Base-by-base conservation (phyloP, 2,888 invertebrate genomes). In the Acrobasis consociella region DNA sequence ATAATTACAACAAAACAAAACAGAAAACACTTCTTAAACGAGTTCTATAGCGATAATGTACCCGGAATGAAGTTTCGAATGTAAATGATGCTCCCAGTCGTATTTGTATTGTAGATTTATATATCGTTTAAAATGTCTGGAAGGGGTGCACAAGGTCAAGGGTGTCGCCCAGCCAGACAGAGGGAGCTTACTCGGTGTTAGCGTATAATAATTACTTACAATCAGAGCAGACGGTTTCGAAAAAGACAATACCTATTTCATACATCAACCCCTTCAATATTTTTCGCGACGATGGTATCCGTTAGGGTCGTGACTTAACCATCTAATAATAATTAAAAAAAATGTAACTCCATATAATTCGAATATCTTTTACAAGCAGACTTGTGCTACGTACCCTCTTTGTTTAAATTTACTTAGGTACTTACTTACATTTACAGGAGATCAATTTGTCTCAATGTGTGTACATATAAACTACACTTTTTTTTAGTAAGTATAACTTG, bases 81-180 rank as follows among this genome's bases (percentile, higher is more conserved):
- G 16, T 49, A 22, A 62, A 62, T 49, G 55, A 62, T 49, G 10
- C 16, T n/a, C 49, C 7, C 42, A 37, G 37, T 16, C 59, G 49
- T 51, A 55, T 31, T 58, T 53, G 62, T 64, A 58, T 56, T 16
- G 39, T 17, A 65, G 59, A 68, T 69, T 68, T 68, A 58, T 63
- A 63, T 69, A 69, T 63, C 16, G 65, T 49, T 39, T 51, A 15
- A 49, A 59, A 50, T 62, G 65, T 52, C 64, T 52, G 64, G 58
- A 62, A 78, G 76, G 83, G 84, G 82, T 76, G 77, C 60, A 49
- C 80, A 84, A 85, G 91, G 91, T 85, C 86, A 74, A 67, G 64
- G 71, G 77, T 76, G 72, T 78, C 83, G 78, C 88, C 88, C 89
- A 73, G 73, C 83, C 82, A 89, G 88, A 89, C 89, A 70, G 78